phyloP scores from a whole-genome alignment of 2,113 vertebrate genomes.

The Grammomys dolichurus region DNA sequence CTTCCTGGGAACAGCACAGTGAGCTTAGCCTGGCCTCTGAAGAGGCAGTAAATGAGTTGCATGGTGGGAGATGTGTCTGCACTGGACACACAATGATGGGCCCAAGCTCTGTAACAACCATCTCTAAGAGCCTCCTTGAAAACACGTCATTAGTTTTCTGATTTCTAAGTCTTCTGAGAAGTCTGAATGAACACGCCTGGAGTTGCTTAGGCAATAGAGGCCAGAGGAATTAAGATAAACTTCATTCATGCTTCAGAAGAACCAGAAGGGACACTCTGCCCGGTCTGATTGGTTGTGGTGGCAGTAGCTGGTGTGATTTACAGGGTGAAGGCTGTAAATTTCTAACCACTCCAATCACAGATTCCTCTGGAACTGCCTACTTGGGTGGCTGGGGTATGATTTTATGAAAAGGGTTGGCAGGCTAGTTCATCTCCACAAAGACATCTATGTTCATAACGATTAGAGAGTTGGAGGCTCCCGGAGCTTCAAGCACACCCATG shows the following conservation, averaged over 20 bases:
- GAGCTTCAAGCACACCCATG: background rate
- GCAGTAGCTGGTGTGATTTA: background rate
- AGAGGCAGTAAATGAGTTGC: background rate
- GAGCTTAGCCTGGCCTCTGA: background rate
- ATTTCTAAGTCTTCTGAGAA: background rate
- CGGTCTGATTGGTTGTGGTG: background rate
- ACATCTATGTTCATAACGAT: background rate
- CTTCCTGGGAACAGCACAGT: background rate
- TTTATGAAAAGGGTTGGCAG: slow-evolving; percentile 13
- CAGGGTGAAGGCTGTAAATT: background rate
- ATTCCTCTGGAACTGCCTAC: background rate
- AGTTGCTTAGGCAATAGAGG: background rate
- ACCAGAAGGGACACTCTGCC: background rate
- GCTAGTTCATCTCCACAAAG: background rate
- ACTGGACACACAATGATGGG: too few species aligned
- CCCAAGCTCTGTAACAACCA: background rate
- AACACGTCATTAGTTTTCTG: background rate
- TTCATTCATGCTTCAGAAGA: background rate
- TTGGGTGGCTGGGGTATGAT: background rate
- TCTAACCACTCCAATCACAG: background rate
- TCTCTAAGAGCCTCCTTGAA: background rate
- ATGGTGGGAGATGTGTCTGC: background rate
- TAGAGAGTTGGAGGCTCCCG: background rate
- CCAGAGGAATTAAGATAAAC: background rate
- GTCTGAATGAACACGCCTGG: background rate